These are phyloP conservation scores for Marmota flaviventris DNA, from an alignment of 2,113 vertebrate species.

Conservation along the genomic window DNA sequence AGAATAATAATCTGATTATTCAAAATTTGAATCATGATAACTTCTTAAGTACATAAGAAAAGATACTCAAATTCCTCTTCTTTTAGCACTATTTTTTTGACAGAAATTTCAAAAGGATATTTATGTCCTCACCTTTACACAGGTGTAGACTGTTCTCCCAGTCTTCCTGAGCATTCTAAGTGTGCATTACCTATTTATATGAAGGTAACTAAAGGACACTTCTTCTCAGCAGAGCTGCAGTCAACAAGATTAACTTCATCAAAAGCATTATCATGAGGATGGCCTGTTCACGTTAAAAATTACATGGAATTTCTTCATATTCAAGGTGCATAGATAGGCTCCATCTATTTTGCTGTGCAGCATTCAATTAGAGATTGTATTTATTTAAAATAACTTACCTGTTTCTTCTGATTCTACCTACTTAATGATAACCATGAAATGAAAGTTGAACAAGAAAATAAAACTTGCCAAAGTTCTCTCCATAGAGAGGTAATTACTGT, in stretches of 20 bases:
- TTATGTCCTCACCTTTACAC: not conserved
- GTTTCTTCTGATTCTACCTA: not conserved
- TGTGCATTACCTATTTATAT: not conserved
- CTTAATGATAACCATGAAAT: not conserved
- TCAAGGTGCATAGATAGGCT: not conserved
- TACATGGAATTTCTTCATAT: not conserved
- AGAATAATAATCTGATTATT: not conserved
- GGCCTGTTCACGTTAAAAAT: not conserved
- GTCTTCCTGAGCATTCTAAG: not conserved
- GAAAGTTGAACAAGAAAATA: not conserved
- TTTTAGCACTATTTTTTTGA: not conserved
- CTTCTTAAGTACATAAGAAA: not conserved
- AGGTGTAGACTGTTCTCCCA: not conserved
- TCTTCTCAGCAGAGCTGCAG: not conserved
- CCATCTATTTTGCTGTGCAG: not conserved
- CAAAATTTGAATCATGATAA: constrained; percentile 1
- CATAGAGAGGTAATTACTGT: not conserved
- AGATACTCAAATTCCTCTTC: not conserved
- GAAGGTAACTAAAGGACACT: not conserved
- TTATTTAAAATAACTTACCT: constrained; percentile 15
- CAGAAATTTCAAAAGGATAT: not conserved
- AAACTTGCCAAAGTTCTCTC: not conserved
- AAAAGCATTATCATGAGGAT: not conserved
- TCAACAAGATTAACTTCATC: not conserved
- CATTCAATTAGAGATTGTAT: not conserved